Evolutionary conservation across 2,888 invertebrate species (phyloP), one percentile per base, ranked within the genome.

Genomic region (Hypselothyrea guttata): DNA sequence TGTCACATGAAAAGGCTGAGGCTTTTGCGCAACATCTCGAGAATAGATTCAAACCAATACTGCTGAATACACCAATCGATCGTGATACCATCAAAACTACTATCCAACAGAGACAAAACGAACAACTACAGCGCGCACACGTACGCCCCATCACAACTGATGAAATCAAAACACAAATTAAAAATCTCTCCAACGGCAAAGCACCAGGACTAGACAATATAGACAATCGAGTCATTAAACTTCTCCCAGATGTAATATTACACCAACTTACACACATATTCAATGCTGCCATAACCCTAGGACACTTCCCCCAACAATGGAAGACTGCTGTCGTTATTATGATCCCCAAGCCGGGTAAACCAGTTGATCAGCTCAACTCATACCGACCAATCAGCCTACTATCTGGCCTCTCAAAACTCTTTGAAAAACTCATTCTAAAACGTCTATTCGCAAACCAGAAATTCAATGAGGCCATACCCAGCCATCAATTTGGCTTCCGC

Each of bases 351-450:
- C 52, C 52, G 0, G 37, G 37, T 0, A 44, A 52, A 18, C 7
- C n/a, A 9, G 8, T 16, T 0, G 4, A 12, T 5, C 16, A 34
- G 5, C n/a, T 30, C 0, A 1, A 7, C 4, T 52, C 52, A 2
- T 51, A 51, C 8, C 7, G 51, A 5, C 51, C 51, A 12, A 51
- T 42, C 3, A 51, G 51, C 16, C 28, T 51, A 1, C 28, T 51
- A 2, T 1, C 34, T 1, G 35, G 34, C 0, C 42, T 51, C 4
- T 51, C 51, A 0, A 52, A 52, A 9, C 1, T 52, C 4, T 42
- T 52, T 7, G 52, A 52, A 28, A 35, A 13, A 7, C 34, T 52
- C 2, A 27, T 52, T 4, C 13, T 42, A 15, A 4, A n/a, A 0
- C 9, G 52, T 7, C 9, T 52, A 11, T 37, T 52, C 2, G 11